Evolutionary conservation across 2,888 invertebrate species (phyloP).

Genomic region (Pachycephus smyrnensis): DNA sequence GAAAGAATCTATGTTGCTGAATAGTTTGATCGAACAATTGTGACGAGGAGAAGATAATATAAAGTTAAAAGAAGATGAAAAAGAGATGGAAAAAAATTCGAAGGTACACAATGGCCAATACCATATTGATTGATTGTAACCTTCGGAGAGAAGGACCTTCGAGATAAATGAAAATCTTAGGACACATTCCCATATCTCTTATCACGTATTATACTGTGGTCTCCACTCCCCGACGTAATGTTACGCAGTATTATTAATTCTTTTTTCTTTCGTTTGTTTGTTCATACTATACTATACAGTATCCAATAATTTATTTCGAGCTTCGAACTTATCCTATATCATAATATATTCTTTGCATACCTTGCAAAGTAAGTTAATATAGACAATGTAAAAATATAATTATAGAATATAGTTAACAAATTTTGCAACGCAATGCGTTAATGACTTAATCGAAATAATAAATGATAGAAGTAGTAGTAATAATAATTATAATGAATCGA

Average conservation of each 20-base stretch:
- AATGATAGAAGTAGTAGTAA: slow-evolving; percentile 41
- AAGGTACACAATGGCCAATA: slow-evolving; percentile 45
- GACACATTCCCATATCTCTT: slow-evolving; percentile 29
- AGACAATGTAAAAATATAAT: slow-evolving; percentile 51
- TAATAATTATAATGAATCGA: slow-evolving; percentile 45
- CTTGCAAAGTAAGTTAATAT: slow-evolving; percentile 43
- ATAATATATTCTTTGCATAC: slow-evolving; percentile 50
- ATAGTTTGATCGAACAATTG: neutral
- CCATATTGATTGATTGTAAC: slow-evolving; percentile 28
- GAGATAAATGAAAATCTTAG: slow-evolving; percentile 15
- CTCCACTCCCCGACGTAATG: slow-evolving; percentile 51
- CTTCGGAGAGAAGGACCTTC: slow-evolving; percentile 9
- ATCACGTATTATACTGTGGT: slow-evolving; percentile 41
- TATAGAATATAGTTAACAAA: slow-evolving; percentile 54
- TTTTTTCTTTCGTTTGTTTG: neutral
- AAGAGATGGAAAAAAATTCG: slow-evolving; percentile 23
- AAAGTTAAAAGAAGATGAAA: neutral
- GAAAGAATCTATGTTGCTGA: neutral
- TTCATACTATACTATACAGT: neutral
- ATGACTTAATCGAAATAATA: slow-evolving; percentile 48
- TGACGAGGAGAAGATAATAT: neutral
- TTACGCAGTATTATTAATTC: slow-evolving; percentile 42
- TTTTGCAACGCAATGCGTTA: slow-evolving; percentile 51
- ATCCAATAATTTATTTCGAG: slow-evolving; percentile 54
- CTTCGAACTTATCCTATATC: slow-evolving; percentile 46